Evolutionary conservation across 2,888 invertebrate species (phyloP), one percentile per base, ranked within the genome.

Genomic region (Rhaphigaster nebulosa): DNA sequence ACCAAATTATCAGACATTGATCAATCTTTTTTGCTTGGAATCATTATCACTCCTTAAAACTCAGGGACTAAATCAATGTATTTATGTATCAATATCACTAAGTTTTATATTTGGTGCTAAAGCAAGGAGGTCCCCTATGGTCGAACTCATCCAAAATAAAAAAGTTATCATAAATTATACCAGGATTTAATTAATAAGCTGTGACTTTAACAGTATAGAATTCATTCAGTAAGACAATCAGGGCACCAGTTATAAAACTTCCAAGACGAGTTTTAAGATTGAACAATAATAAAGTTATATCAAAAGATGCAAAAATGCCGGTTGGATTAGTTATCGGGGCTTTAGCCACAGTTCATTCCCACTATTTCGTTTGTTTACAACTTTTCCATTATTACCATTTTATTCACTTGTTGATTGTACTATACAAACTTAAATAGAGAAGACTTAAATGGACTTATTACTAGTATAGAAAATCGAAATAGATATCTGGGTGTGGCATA

Each of bases 211-310:
- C 23, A 38, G 18, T 29, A 65, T 10, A 60, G 12, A 34, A 18
- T 29, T n/a, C 5, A 56, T 29, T 18, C 10, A 65, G n/a, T 29
- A 34, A 26, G 29, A 65, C 15, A 65, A 65, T 34, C 70, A 76
- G 70, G 70, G 70, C 70, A 76, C 70, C 70, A 76, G 70, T 76
- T 76, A 76, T 20, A 76, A 76, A 76, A 76, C 34, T 34, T 38
- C 6, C 38, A 76, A 76, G 3, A 38, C 1, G 29, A 29, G 60
- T 60, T 10, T 65, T 18, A n/a, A 65, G 18, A 29, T 65, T 29
- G 18, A n/a, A 65, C 10, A 65, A 34, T 6, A 18, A 15, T 34
- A 29, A 60, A 60, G 29, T 65, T 65, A 34, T 18, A 76, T 38
- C 6, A 20, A 38, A 38, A 34, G 70, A 38, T 38, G 70, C 13